These are phyloP conservation scores for Cheilosia impressa DNA, from an alignment of 2,888 invertebrate genomes.

Conservation along the genomic window DNA sequence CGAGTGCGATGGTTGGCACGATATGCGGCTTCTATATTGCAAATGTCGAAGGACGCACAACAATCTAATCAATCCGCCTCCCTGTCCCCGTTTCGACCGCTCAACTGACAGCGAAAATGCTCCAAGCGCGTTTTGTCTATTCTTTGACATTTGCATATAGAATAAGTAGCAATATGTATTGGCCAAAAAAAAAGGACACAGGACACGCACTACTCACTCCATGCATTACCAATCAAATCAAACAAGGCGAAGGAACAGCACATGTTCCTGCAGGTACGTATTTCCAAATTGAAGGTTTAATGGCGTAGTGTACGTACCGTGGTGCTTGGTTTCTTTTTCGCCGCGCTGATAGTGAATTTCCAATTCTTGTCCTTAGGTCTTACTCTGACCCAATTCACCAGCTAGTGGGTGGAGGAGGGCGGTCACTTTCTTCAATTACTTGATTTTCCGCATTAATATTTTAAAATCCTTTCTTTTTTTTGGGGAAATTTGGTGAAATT, in stretches of 20 bases:
- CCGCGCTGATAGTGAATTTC: conserved; percentile 63
- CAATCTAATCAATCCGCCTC: conserved; percentile 59
- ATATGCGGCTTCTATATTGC: conserved; percentile 60
- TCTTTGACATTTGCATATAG: conserved; percentile 59
- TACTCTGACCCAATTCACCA: conserved; percentile 47
- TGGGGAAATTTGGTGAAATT: conserved; percentile 31
- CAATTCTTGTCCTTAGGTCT: conserved; percentile 21
- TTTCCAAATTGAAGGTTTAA: conserved; percentile 60
- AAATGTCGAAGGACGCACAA: conserved; percentile 63
- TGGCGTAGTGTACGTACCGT: background rate
- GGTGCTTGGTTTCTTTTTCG: conserved; percentile 32
- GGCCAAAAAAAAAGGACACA: conserved; percentile 39
- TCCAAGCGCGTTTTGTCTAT: conserved; percentile 14
- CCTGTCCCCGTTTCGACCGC: conserved; percentile 27
- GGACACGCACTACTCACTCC: conserved; percentile 53
- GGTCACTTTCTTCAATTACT: conserved; percentile 57
- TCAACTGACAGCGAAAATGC: conserved; percentile 22
- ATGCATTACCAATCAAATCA: conserved; percentile 54
- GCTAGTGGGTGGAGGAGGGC: background rate
- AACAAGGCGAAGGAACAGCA: conserved; percentile 40
- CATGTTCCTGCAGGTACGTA: background rate
- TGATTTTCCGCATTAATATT: conserved; percentile 59
- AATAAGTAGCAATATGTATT: conserved; percentile 25
- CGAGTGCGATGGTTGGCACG: conserved; percentile 62
- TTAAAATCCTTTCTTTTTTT: conserved; percentile 45